Conservation (phyloP, 2,113 vertebrate genomes). For the Anser brachyrhynchus region DNA sequence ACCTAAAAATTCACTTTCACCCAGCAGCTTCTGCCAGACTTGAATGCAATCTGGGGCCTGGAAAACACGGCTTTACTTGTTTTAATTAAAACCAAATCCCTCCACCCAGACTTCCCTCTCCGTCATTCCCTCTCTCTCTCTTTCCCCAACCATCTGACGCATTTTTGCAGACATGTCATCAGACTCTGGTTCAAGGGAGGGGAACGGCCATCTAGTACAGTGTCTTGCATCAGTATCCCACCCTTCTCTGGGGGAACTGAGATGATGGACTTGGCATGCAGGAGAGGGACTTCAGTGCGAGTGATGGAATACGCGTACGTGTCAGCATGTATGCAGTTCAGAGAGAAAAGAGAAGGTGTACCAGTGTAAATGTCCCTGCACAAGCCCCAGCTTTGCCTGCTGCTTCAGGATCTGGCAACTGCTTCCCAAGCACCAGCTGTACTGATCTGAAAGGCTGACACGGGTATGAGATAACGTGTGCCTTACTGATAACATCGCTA, state of each 20-base stretch:
- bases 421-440: neutral
- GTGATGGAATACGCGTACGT: neutral
- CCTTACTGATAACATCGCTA: neutral
- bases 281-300: neutral
- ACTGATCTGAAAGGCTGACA: neutral
- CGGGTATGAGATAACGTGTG: neutral
- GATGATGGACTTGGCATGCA: constrained; percentile 8
- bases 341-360: neutral
- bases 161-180: constrained; percentile 54
- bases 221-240: constrained; percentile 8
- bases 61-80: constrained; percentile 30
- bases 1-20: constrained; percentile 11
- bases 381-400: neutral
- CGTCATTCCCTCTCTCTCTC: neutral
- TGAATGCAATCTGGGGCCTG: neutral
- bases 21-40: neutral
- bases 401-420: neutral
- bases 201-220: neutral
- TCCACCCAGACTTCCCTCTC: constrained; percentile 47
- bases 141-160: constrained; percentile 8
- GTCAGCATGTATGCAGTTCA: rapidly evolving
- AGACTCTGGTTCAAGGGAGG: constrained; percentile 19
- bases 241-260: constrained; percentile 31
- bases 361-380: neutral
- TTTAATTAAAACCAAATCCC: constrained; percentile 66